Conservation (phyloP, 1,140 invertebrate species). For the Drosophila suzukii region DNA sequence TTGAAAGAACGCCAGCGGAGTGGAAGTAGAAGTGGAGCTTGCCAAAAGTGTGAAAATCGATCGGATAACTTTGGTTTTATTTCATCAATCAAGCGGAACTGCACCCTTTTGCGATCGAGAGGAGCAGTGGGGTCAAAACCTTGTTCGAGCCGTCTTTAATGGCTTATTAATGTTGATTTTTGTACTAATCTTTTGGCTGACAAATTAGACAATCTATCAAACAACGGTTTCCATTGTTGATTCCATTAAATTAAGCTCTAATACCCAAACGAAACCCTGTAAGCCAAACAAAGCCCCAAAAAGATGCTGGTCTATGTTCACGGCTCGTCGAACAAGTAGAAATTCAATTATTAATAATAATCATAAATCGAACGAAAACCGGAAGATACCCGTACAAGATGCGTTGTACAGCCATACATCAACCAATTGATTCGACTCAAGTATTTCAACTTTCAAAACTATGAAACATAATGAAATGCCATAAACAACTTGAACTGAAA, state of each 20-base stretch:
- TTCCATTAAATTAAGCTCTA: conserved; percentile 54
- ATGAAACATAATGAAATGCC: conserved; percentile 52
- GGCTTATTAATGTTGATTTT: conserved; percentile 71
- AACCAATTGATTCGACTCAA: conserved; percentile 62
- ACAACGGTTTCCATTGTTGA: conserved; percentile 55
- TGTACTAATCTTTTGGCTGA: conserved; percentile 61
- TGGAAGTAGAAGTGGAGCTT: conserved; percentile 32
- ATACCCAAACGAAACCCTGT: conserved; percentile 29
- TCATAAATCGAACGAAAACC: conserved; percentile 68
- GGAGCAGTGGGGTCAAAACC: conserved; percentile 37
- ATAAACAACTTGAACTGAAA: conserved; percentile 56
- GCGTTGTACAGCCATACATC: conserved; percentile 18
- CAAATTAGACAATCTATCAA: conserved; percentile 77
- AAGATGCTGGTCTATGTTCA: conserved; percentile 66
- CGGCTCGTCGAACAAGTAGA: conserved; percentile 62
- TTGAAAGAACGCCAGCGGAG: conserved; percentile 10
- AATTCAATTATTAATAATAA: conserved; percentile 70
- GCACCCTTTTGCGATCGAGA: conserved; percentile 53
- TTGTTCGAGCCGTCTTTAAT: conserved; percentile 64
- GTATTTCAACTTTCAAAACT: conserved; percentile 80
- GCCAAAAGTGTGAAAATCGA: conserved; percentile 50
- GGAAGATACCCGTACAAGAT: conserved; percentile 65
- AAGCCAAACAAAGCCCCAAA: conserved; percentile 29
- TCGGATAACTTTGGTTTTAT: conserved; percentile 35
- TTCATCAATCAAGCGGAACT: conserved; percentile 67